Evolutionary conservation across 2,888 invertebrate species (phyloP).

Genomic region (Nomada fabriciana): DNA sequence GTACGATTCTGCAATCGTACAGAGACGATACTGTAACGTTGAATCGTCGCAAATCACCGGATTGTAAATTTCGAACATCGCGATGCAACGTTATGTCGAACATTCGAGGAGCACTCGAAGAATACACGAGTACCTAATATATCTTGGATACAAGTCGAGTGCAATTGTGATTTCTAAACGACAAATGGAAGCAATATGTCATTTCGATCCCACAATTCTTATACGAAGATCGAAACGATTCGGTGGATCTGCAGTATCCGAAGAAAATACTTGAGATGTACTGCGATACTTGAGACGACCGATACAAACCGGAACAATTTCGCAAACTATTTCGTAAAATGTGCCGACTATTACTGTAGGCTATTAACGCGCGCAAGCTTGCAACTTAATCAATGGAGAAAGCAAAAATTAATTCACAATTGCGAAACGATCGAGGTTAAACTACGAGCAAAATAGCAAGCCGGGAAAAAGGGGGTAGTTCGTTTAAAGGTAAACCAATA

Average conservation of each 20-base stretch:
- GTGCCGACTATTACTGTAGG: background rate
- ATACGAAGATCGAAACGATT: background rate
- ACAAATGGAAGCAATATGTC: constrained; percentile 29
- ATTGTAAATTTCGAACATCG: background rate
- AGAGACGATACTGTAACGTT: too few species aligned
- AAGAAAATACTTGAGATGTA: background rate
- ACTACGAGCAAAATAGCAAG: background rate
- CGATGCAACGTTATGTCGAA: background rate
- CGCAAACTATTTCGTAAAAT: background rate
- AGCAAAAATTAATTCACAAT: constrained; percentile 18
- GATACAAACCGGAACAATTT: too few species aligned
- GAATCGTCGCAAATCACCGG: background rate
- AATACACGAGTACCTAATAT: constrained; percentile 1
- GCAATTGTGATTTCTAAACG: constrained; percentile 32
- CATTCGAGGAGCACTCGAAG: background rate
- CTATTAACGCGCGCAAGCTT: too few species aligned
- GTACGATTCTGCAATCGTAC: too few species aligned
- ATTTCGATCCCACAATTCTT: constrained; percentile 5
- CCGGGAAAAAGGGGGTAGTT: constrained; percentile 4
- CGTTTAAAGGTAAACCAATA: constrained; percentile 41
- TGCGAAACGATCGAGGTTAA: constrained; percentile 7
- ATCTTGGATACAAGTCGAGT: constrained; percentile 20
- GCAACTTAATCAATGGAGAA: too few species aligned
- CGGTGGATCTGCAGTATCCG: background rate
- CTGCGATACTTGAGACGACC: too few species aligned